phyloP scores from a whole-genome alignment of 2,797 vertebrate species.

The Clarias laeviceps region DNA sequence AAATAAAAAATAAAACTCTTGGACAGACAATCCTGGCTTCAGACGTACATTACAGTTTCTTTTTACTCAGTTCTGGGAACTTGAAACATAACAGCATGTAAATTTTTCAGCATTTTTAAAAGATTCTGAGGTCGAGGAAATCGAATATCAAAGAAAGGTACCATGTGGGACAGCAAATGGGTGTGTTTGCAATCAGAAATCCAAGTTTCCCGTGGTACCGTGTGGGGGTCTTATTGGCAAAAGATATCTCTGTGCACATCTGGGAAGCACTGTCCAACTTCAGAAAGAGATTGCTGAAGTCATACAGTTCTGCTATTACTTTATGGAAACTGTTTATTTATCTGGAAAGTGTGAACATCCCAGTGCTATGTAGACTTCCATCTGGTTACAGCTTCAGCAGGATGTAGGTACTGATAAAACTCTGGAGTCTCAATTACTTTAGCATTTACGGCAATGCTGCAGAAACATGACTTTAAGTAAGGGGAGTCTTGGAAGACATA shows the following conservation, averaged over 20 bases:
- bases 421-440: conserved; percentile 15
- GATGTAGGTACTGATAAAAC: conserved; percentile 33
- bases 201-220: conserved; percentile 3
- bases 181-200: conserved; percentile 25
- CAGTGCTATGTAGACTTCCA: conserved; percentile 36
- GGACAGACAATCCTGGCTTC: background rate
- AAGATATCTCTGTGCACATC: conserved; percentile 27
- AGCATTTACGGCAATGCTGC: conserved; percentile 36
- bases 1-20: background rate
- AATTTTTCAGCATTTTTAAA: background rate
- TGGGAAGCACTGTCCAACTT: conserved; percentile 34
- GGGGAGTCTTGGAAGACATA: background rate
- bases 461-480: conserved; percentile 59
- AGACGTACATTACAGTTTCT: background rate
- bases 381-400: conserved; percentile 31
- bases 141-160: conserved; percentile 22
- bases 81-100: conserved; percentile 2
- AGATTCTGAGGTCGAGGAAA: conserved; percentile 14
- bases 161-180: background rate
- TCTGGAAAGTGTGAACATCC: conserved; percentile 44
- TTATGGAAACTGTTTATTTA: conserved; percentile 42
- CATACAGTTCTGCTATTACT: conserved; percentile 42
- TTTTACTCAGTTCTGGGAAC: background rate
- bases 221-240: conserved; percentile 19
- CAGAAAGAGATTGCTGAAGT: conserved; percentile 19